Percentiles rank a stretch among this genome's conserved stretches.
Conservation (phyloP, 2,888 invertebrate genomes). For the Drosophila austrosaltans region DNA sequence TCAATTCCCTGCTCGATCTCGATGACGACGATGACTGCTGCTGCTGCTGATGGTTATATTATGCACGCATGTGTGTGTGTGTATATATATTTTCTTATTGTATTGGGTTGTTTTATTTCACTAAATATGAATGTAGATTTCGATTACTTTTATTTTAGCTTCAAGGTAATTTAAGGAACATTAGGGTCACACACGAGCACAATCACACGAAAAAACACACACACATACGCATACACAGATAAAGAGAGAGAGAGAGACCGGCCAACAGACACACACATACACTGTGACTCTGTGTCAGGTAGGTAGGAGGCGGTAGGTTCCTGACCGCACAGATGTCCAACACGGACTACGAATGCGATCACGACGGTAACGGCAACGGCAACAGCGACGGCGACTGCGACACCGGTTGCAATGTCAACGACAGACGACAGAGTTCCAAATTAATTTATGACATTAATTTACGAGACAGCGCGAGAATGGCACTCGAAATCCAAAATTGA, state of each 20-base stretch:
- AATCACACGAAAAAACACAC: constrained; percentile 15
- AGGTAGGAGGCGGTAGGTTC: constrained; percentile 29
- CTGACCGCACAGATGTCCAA: constrained; percentile 25
- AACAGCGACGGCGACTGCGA: constrained; percentile 9
- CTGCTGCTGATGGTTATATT: not conserved
- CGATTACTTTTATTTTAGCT: constrained; percentile 49
- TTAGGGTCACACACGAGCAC: constrained; percentile 61
- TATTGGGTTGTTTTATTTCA: constrained; percentile 45
- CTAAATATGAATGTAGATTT: constrained; percentile 44
- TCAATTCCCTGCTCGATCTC: constrained; percentile 30
- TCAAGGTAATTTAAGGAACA: constrained; percentile 77
- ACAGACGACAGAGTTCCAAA: constrained; percentile 63
- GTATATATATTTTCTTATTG: constrained; percentile 14
- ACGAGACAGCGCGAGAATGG: constrained; percentile 71
- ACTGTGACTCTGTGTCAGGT: constrained; percentile 44
- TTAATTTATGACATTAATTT: constrained; percentile 81
- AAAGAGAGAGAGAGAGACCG: constrained; percentile 24
- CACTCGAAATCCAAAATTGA: constrained; percentile 67
- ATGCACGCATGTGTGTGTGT: not conserved
- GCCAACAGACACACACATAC: constrained; percentile 17
- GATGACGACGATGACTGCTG: constrained; percentile 16
- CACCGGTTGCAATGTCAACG: constrained; percentile 65
- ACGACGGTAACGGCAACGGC: constrained; percentile 3
- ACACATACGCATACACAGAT: constrained; percentile 38
- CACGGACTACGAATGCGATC: constrained; percentile 12